Conservation (phyloP, 2,113 vertebrate species). For the Cairina moschata region DNA sequence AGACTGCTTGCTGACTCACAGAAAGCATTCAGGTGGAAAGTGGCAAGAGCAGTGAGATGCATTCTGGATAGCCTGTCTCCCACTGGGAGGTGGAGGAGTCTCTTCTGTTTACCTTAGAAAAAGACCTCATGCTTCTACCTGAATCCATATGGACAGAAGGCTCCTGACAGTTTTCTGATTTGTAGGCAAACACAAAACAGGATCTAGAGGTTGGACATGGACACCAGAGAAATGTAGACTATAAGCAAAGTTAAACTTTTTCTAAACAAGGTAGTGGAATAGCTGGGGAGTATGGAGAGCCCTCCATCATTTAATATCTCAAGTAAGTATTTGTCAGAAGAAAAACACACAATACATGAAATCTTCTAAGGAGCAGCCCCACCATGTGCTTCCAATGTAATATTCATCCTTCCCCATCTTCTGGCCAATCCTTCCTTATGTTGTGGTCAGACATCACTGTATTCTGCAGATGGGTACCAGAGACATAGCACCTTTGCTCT, state of each 20-base stretch:
- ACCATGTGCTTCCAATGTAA: background rate
- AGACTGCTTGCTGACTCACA: conserved; percentile 40
- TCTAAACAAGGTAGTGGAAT: background rate
- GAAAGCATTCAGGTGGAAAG: conserved; percentile 20
- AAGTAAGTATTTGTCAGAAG: background rate
- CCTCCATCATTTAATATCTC: background rate
- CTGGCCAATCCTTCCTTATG: background rate
- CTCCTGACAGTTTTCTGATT: background rate
- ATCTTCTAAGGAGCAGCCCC: background rate
- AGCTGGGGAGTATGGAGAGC: background rate
- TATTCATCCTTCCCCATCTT: background rate
- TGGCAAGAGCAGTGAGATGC: background rate
- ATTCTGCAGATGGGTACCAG: background rate
- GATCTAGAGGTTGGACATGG: background rate
- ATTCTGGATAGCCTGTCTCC: background rate
- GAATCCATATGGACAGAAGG: background rate
- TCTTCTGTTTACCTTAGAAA: background rate
- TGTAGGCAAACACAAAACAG: background rate
- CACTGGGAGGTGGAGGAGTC: background rate
- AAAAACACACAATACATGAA: background rate
- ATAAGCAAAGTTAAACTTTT: background rate
- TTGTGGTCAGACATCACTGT: background rate
- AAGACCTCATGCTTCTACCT: background rate
- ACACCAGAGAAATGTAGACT: background rate
- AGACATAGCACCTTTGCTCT: background rate